These are phyloP conservation scores for Halichoerus grypus DNA, from an alignment of 2,113 vertebrate genomes.

Conservation along the genomic window DNA sequence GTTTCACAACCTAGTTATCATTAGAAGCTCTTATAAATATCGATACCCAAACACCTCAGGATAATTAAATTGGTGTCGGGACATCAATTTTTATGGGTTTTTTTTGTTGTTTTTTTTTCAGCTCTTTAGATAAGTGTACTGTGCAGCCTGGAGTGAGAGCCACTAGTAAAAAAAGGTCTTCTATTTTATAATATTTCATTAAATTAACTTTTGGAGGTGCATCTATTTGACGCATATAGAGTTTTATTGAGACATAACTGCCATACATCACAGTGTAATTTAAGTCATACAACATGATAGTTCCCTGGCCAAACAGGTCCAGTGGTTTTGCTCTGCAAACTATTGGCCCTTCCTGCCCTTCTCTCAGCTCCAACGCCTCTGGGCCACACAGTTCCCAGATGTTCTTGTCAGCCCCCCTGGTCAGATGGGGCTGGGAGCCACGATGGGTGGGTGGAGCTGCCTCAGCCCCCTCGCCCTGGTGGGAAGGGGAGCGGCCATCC, in stretches of 20 bases:
- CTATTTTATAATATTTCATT: background rate
- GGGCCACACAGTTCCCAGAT: background rate
- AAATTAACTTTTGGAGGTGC: background rate
- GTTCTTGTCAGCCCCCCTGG: background rate
- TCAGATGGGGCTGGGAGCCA: background rate
- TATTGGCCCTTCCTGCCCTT: background rate
- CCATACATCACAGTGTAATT: background rate
- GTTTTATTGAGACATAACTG: background rate
- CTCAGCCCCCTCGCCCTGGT: background rate
- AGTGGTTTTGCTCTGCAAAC: background rate
- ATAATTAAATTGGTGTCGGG: background rate
- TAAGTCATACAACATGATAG: background rate
- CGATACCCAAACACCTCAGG: background rate
- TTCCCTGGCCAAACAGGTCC: background rate
- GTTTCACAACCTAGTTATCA: background rate
- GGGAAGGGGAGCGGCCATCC: background rate
- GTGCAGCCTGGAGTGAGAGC: background rate
- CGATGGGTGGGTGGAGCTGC: background rate
- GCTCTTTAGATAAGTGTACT: background rate
- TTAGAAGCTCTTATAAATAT: background rate
- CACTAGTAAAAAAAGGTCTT: background rate
- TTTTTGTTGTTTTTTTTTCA: background rate
- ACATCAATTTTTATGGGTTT: background rate
- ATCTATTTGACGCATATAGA: background rate
- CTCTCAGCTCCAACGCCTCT: background rate